Percentiles rank a stretch among this genome's conserved stretches.
These are phyloP conservation scores for Isurus oxyrinchus DNA, from an alignment of 2,113 vertebrate species.

Conservation along the genomic window DNA sequence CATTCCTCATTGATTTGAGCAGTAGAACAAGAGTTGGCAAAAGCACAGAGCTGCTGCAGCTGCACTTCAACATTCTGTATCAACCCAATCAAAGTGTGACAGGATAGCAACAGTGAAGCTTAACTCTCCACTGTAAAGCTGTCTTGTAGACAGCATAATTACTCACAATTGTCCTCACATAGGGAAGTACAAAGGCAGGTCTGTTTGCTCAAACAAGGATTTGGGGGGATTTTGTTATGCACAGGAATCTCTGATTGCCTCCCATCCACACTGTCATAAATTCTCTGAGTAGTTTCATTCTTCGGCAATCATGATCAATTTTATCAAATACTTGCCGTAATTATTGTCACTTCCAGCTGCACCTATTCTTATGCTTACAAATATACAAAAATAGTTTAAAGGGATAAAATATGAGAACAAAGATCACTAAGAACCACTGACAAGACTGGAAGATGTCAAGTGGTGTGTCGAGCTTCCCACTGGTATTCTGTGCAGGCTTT, in stretches of 20 bases:
- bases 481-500: neutral
- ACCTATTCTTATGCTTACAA: neutral
- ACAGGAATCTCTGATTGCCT: neutral
- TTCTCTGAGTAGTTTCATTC: neutral
- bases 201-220: neutral
- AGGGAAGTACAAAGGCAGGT: neutral
- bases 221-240: neutral
- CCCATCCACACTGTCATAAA: neutral
- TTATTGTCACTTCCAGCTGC: neutral
- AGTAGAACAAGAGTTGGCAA: neutral
- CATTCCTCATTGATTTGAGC: neutral
- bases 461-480: neutral
- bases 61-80: neutral
- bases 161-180: neutral
- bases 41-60: neutral
- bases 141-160: neutral
- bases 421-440: neutral
- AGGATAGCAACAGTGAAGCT: neutral
- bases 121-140: neutral
- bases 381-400: conserved; percentile 13
- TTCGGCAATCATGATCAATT: neutral
- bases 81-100: neutral
- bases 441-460: neutral
- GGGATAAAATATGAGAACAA: neutral
- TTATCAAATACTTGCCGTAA: neutral